phyloP scores from a whole-genome alignment of 2,113 vertebrate genomes.

The Chrysochloris asiatica region DNA sequence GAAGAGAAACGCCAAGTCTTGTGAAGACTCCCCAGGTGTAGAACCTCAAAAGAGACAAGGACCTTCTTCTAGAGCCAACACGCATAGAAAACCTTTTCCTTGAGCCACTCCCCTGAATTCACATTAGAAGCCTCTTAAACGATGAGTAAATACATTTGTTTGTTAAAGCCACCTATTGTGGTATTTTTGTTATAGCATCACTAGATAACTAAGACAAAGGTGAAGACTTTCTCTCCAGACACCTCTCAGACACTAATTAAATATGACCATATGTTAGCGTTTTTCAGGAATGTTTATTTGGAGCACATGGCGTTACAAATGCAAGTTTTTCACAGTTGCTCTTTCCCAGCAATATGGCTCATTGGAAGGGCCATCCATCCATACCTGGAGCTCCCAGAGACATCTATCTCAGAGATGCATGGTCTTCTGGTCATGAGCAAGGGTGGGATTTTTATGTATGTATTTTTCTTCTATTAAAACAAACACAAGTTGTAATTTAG shows the following conservation, averaged over 20 bases:
- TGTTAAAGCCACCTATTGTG: too few species aligned
- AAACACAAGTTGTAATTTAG: conserved; percentile 39
- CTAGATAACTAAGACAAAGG: not conserved
- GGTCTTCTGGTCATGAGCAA: not conserved
- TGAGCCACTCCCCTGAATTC: too few species aligned
- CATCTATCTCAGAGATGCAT: not conserved
- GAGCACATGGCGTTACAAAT: not conserved
- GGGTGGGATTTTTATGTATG: not conserved
- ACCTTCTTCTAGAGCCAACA: too few species aligned
- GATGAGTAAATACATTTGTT: too few species aligned
- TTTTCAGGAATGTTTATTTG: not conserved
- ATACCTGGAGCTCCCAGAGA: not conserved
- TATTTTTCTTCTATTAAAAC: conserved; percentile 36
- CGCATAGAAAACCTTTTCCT: too few species aligned
- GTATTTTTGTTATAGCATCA: too few species aligned
- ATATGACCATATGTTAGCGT: not conserved
- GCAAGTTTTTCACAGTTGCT: not conserved
- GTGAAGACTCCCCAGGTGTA: too few species aligned
- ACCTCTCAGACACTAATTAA: not conserved
- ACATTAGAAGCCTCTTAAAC: too few species aligned
- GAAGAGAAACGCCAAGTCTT: too few species aligned
- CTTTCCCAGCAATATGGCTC: not conserved
- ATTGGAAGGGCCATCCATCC: not conserved
- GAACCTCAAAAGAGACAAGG: too few species aligned
- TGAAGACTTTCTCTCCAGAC: not conserved